These are phyloP conservation scores for Ophiodon elongatus DNA, from an alignment of 2,113 vertebrate species.

Conservation along the genomic window DNA sequence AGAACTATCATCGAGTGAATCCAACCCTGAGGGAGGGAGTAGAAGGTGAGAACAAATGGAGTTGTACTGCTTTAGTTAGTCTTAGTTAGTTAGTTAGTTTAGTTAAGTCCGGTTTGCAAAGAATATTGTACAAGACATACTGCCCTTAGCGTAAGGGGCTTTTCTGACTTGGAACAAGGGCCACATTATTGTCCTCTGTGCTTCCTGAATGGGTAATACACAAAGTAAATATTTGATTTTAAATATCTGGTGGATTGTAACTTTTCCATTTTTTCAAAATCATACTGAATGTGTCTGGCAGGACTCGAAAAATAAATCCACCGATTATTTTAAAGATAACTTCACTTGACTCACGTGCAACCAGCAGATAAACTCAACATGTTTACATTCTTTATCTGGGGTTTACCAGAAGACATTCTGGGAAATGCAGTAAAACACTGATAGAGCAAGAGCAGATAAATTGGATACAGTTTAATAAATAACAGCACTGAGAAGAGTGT, in stretches of 20 bases:
- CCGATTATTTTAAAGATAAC: neutral
- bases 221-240: neutral
- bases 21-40: conserved; percentile 26
- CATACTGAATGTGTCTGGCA: neutral
- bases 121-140: neutral
- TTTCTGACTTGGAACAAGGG: neutral
- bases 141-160: neutral
- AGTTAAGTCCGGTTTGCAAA: neutral
- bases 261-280: neutral
- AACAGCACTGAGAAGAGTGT: neutral
- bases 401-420: neutral
- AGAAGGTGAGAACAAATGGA: neutral
- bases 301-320: neutral
- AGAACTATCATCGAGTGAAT: conserved; percentile 63
- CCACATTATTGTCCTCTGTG: neutral
- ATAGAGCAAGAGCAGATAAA: neutral
- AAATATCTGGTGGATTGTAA: neutral
- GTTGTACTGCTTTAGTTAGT: neutral
- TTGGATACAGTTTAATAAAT: neutral
- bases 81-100: neutral
- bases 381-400: neutral
- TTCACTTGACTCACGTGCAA: neutral
- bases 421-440: neutral
- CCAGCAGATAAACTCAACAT: neutral
- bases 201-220: neutral